Percentiles rank a stretch among this genome's conserved stretches.
These are phyloP conservation scores for Tragelaphus eurycerus DNA, from an alignment of 2,797 vertebrate genomes.

Conservation along the genomic window DNA sequence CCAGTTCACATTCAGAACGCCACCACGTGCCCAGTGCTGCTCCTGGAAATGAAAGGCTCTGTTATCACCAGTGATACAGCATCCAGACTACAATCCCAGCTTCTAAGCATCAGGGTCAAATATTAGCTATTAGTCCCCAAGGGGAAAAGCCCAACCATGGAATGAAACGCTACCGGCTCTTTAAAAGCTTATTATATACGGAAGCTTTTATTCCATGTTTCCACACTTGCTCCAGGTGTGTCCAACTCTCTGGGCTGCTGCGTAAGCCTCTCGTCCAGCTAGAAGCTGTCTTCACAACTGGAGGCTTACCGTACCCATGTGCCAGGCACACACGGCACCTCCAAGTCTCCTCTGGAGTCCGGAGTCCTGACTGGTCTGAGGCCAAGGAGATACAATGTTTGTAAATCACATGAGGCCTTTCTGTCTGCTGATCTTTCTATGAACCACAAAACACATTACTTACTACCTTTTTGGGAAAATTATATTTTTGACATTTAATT, in stretches of 20 bases:
- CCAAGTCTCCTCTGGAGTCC: background rate
- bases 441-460: background rate
- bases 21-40: accelerated
- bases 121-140: background rate
- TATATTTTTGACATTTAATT: background rate
- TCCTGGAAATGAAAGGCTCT: background rate
- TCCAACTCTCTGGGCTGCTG: background rate
- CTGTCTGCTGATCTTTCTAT: background rate
- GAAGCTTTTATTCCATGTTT: background rate
- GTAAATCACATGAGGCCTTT: background rate
- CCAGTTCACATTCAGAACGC: background rate
- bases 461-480: background rate
- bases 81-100: background rate
- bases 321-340: accelerated
- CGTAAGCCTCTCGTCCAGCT: background rate
- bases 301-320: accelerated
- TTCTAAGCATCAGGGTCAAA: background rate
- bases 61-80: accelerated
- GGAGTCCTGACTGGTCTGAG: background rate
- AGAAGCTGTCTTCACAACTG: background rate
- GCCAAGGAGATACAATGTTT: background rate
- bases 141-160: background rate
- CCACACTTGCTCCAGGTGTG: background rate
- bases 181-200: accelerated
- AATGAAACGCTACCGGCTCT: background rate